These are phyloP conservation scores for Cryptomyrus ogoouensis DNA, from an alignment of 2,113 vertebrate species.

Conservation along the genomic window DNA sequence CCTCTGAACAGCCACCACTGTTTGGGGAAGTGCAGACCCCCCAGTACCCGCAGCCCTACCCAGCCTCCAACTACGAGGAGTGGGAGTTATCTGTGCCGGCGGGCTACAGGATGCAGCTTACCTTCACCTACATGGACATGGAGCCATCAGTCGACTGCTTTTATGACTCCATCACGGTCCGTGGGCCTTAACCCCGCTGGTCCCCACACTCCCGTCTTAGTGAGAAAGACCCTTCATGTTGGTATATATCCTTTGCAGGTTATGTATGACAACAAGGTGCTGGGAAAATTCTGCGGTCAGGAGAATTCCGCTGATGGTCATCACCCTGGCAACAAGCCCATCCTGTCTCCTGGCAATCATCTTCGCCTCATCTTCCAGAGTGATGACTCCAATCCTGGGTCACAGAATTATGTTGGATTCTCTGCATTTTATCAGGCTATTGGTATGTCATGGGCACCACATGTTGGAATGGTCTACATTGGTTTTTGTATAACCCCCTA, in stretches of 20 bases:
- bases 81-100: constrained; percentile 70
- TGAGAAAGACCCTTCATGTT: neutral
- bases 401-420: constrained; percentile 65
- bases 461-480: neutral
- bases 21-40: constrained; percentile 73
- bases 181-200: constrained; percentile 16
- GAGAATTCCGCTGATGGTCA: constrained; percentile 59
- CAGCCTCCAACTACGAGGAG: constrained; percentile 54
- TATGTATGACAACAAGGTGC: constrained; percentile 61
- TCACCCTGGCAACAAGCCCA: constrained; percentile 61
- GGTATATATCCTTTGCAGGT: constrained; percentile 55
- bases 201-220: neutral
- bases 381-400: constrained; percentile 75
- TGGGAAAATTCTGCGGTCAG: constrained; percentile 78
- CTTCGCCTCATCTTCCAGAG: constrained; percentile 73
- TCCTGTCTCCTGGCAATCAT: constrained; percentile 69
- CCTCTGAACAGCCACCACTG: constrained; percentile 31
- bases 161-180: constrained; percentile 83
- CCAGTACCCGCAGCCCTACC: constrained; percentile 73
- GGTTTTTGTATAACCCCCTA: neutral
- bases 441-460: constrained; percentile 50
- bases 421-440: constrained; percentile 75
- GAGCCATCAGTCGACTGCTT: constrained; percentile 73
- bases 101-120: constrained; percentile 74
- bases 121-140: constrained; percentile 78